phyloP scores from a whole-genome alignment of 2,797 vertebrate species.

The Chromis chromis region DNA sequence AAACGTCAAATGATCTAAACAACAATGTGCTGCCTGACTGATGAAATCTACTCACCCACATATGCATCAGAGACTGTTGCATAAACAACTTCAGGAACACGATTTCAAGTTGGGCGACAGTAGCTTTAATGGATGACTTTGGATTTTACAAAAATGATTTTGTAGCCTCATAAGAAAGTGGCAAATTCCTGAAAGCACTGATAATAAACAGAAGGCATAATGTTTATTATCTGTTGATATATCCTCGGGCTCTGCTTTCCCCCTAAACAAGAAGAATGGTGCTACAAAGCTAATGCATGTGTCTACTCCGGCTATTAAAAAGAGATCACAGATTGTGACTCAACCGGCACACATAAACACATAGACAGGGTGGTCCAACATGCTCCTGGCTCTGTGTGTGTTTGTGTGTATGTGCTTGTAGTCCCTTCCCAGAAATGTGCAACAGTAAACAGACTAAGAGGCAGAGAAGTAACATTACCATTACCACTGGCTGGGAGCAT shows the following conservation, averaged over 20 bases:
- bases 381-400: conserved; percentile 65
- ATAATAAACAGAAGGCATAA: conserved; percentile 70
- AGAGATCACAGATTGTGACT: conserved; percentile 81
- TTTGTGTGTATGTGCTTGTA: conserved; percentile 37
- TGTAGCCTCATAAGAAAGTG: conserved; percentile 43
- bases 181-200: conserved; percentile 57
- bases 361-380: conserved; percentile 80
- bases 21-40: conserved; percentile 21
- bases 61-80: not conserved
- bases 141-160: conserved; percentile 49
- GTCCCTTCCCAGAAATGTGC: conserved; percentile 75
- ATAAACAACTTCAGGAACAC: not conserved
- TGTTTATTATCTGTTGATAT: conserved; percentile 74
- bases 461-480: conserved; percentile 73
- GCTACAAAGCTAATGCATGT: conserved; percentile 72
- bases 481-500: conserved; percentile 68
- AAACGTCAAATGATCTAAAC: conserved; percentile 14
- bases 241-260: conserved; percentile 60
- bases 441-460: conserved; percentile 80
- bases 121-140: conserved; percentile 32
- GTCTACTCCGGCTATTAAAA: conserved; percentile 77
- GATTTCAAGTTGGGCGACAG: not conserved
- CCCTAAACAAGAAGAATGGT: conserved; percentile 67
- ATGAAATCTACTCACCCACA: not conserved
- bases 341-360: conserved; percentile 79